A percentile compares a stretch with the other conserved stretches of the same genome.
phyloP scores from a whole-genome alignment of 2,888 invertebrate genomes.

The Tipula vernalis region DNA sequence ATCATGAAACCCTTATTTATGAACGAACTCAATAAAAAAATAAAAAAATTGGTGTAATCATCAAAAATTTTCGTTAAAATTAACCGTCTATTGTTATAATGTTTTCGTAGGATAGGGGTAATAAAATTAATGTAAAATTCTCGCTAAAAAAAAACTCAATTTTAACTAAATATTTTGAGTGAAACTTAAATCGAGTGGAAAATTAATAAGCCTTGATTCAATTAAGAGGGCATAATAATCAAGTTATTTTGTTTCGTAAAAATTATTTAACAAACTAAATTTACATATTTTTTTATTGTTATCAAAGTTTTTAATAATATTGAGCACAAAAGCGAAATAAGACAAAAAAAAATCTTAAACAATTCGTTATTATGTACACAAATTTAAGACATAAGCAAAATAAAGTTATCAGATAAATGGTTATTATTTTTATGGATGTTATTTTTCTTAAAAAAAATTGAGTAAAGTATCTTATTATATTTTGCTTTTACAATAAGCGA shows the following conservation, averaged over 20 bases:
- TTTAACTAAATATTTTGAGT: background rate
- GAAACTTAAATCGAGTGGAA: background rate
- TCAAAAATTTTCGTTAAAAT: background rate
- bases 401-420: background rate
- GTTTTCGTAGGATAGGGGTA: background rate
- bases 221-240: background rate
- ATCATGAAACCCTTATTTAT: background rate
- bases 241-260: background rate
- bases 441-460: background rate
- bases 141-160: background rate
- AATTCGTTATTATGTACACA: background rate
- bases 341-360: background rate
- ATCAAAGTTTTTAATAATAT: background rate
- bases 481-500: background rate
- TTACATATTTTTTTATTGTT: background rate
- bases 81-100: background rate
- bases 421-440: background rate
- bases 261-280: background rate
- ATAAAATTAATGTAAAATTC: background rate
- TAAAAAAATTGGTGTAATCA: background rate
- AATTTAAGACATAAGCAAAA: background rate
- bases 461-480: background rate
- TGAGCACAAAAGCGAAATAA: background rate
- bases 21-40: background rate
- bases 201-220: background rate